Percentiles rank a stretch among this genome's conserved stretches.
phyloP scores from a whole-genome alignment of 2,113 vertebrate genomes.

The Scomber colias region DNA sequence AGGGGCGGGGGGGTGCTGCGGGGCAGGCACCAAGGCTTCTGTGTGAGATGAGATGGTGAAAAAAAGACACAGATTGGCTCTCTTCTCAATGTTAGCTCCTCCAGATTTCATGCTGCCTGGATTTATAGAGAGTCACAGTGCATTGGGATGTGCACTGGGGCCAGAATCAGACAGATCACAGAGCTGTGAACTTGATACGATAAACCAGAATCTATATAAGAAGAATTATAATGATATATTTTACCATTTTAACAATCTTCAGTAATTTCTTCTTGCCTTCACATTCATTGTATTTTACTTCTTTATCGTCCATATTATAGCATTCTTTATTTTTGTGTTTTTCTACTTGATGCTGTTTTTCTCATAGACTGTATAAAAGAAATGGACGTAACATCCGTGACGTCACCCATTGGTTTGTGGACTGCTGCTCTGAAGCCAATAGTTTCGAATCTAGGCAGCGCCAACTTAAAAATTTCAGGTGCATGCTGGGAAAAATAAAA shows the following conservation, averaged over 20 bases:
- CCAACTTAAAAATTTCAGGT: too few species aligned
- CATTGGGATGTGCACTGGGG: conserved; percentile 57
- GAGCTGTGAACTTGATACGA: conserved; percentile 63
- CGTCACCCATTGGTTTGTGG: too few species aligned
- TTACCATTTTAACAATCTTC: conserved; percentile 39
- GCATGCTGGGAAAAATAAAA: too few species aligned
- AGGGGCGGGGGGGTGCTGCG: conserved; percentile 13
- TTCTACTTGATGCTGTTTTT: background rate
- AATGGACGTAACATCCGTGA: too few species aligned
- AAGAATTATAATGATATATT: conserved; percentile 12
- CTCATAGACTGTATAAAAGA: too few species aligned
- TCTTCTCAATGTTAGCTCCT: conserved; percentile 64
- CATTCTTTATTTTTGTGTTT: background rate
- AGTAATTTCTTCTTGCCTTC: conserved; percentile 1
- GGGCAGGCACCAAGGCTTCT: conserved; percentile 64
- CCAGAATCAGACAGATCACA: conserved; percentile 44
- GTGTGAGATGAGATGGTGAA: conserved; percentile 76
- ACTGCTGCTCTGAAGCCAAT: too few species aligned
- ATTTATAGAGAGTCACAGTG: conserved; percentile 72
- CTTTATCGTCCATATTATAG: background rate
- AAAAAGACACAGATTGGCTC: conserved; percentile 75
- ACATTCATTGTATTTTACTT: background rate
- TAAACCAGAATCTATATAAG: conserved; percentile 63
- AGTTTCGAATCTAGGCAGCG: too few species aligned
- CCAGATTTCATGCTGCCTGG: conserved; percentile 77